Conservation (phyloP, 2,113 vertebrate genomes). For the Atlantisia rogersi region DNA sequence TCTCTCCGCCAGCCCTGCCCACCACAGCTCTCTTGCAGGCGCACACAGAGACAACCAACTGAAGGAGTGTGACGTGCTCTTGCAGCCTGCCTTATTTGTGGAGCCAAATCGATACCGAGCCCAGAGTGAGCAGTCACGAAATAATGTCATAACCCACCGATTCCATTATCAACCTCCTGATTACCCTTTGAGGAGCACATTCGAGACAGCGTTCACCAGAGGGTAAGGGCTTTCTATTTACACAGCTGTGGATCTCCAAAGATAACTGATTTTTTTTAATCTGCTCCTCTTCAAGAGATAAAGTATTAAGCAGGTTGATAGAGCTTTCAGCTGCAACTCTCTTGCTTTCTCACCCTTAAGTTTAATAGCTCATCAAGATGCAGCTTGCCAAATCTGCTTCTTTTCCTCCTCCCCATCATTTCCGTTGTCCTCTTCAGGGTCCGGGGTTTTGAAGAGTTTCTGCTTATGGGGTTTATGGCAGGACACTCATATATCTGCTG, state of each 20-base stretch:
- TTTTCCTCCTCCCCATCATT: background rate
- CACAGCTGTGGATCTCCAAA: slow-evolving; percentile 15
- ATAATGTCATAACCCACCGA: background rate
- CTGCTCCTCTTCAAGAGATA: background rate
- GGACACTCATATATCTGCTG: background rate
- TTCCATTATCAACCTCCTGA: background rate
- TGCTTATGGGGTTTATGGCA: background rate
- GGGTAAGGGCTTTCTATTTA: background rate
- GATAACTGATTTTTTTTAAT: background rate
- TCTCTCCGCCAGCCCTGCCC: background rate
- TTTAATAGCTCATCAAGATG: background rate
- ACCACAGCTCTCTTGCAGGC: background rate
- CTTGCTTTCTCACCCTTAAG: background rate
- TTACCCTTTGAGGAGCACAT: background rate
- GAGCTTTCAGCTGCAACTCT: slow-evolving; percentile 10
- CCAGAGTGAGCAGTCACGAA: background rate
- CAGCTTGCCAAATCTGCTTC: background rate
- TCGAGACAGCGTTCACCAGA: background rate
- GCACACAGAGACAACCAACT: accelerated
- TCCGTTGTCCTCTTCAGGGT: background rate
- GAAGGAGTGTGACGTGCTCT: accelerated
- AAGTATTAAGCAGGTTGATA: background rate
- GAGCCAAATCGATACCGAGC: accelerated
- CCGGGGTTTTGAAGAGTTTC: background rate
- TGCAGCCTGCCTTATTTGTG: background rate